A percentile compares a stretch with the other conserved stretches of the same genome.
phyloP scores from a whole-genome alignment of 1,140 invertebrate species.

The Drosophila leontia region DNA sequence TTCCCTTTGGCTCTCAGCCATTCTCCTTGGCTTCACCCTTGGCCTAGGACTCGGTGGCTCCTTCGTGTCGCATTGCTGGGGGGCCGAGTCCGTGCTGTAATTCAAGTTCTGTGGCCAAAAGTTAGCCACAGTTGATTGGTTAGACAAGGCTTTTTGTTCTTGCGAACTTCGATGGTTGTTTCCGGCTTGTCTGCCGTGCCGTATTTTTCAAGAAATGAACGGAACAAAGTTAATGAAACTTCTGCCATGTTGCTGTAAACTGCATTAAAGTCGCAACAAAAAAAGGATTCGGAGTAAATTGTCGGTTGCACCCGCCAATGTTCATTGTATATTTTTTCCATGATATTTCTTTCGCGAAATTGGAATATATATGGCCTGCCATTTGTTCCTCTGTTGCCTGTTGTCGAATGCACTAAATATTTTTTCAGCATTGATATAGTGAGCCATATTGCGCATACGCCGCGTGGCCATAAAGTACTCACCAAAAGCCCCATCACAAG shows the following conservation, averaged over 20 bases:
- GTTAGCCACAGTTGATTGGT: conserved; percentile 82
- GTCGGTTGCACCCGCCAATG: conserved; percentile 7
- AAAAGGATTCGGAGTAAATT: conserved; percentile 10
- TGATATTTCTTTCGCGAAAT: conserved; percentile 21
- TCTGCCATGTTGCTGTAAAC: conserved; percentile 46
- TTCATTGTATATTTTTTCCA: conserved; percentile 24
- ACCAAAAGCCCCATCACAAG: conserved; percentile 23
- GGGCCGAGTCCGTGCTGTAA: conserved; percentile 49
- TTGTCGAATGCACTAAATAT: conserved; percentile 51
- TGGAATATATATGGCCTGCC: conserved; percentile 45
- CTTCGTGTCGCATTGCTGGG: conserved; percentile 43
- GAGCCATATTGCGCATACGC: conserved; percentile 68
- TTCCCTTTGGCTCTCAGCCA: conserved; percentile 1
- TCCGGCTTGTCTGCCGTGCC: conserved; percentile 20
- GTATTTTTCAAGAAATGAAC: conserved; percentile 66
- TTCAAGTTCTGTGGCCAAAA: conserved; percentile 80
- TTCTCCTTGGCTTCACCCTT: conserved; percentile 26
- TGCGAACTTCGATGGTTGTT: conserved; percentile 47
- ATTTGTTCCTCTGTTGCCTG: conserved; percentile 45
- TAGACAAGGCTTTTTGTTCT: conserved; percentile 53
- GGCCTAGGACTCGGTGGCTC: conserved; percentile 11
- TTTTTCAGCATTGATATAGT: conserved; percentile 54
- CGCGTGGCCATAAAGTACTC: conserved; percentile 57
- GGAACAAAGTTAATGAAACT: conserved; percentile 74
- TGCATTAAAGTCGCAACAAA: conserved; percentile 46